Percentiles rank a stretch among this genome's conserved stretches.
phyloP scores from a whole-genome alignment of 1,140 invertebrate species.

The Hycleus phaleratus region DNA sequence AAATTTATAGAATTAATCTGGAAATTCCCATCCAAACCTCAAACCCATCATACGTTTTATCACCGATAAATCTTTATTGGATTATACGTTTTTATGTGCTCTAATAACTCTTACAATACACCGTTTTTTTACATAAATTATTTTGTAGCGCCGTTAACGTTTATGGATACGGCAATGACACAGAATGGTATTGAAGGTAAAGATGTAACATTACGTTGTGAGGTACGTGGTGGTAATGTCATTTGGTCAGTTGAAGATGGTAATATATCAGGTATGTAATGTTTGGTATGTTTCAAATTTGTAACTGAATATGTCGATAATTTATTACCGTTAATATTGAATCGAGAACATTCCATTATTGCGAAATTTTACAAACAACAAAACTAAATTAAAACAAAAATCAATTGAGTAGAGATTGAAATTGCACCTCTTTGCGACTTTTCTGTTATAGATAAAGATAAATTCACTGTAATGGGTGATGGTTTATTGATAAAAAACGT shows the following conservation, averaged over 20 bases:
- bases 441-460: constrained; percentile 18
- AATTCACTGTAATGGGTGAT: constrained; percentile 22
- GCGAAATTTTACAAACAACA: too few relatives aligned
- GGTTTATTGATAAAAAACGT: constrained; percentile 26
- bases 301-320: too few relatives aligned
- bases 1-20: too few relatives aligned
- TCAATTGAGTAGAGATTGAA: too few relatives aligned
- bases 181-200: constrained; percentile 19
- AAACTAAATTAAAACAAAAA: too few relatives aligned
- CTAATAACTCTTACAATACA: not conserved
- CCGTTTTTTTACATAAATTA: not conserved
- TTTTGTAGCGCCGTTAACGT: constrained; percentile 20
- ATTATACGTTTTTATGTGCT: not conserved
- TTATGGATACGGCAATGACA: constrained; percentile 22
- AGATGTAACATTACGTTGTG: constrained; percentile 20
- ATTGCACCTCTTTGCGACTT: not conserved
- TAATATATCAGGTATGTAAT: not conserved
- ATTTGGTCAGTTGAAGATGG: constrained; percentile 14
- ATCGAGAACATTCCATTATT: not conserved
- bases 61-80: not conserved
- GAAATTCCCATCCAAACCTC: too few relatives aligned
- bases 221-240: constrained; percentile 16
- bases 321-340: not conserved
- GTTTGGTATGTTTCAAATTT: too few relatives aligned
- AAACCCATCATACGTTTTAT: too few relatives aligned